Conservation (phyloP, 2,888 invertebrate species). For the Syrista parreyssii region DNA sequence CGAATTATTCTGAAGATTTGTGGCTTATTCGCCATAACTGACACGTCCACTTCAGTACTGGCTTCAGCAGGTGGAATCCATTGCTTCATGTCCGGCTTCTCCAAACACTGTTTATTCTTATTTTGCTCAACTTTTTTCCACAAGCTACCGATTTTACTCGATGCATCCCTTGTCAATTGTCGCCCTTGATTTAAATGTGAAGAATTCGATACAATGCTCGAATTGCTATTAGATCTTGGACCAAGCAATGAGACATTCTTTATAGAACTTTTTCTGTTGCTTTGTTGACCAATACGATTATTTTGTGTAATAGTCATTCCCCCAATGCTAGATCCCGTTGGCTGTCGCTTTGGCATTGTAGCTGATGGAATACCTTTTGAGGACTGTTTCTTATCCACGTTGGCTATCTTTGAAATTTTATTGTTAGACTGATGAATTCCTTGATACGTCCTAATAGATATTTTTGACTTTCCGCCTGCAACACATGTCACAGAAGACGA, state of each 20-base stretch:
- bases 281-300: constrained; percentile 35
- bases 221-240: constrained; percentile 71
- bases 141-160: constrained; percentile 83
- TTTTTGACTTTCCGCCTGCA: constrained; percentile 43
- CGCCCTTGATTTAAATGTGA: constrained; percentile 56
- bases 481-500: constrained; percentile 44
- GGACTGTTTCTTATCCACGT: constrained; percentile 44
- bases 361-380: constrained; percentile 34
- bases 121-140: constrained; percentile 84
- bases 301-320: constrained; percentile 6
- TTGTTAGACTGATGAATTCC: constrained; percentile 37
- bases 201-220: constrained; percentile 70
- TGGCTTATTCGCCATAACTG: constrained; percentile 30
- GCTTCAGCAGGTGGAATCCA: constrained; percentile 68
- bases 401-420: constrained; percentile 40
- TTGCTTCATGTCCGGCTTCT: constrained; percentile 72
- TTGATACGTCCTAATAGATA: constrained; percentile 38
- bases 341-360: constrained; percentile 20
- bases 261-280: constrained; percentile 37
- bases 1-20: constrained; percentile 65
- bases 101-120: constrained; percentile 70
- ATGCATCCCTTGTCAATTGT: constrained; percentile 71
- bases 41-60: constrained; percentile 23
- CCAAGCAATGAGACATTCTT: constrained; percentile 34
- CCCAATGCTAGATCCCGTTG: constrained; percentile 12